Evolutionary conservation across 1,140 invertebrate species (phyloP).

Genomic region (Ceratina japonica): DNA sequence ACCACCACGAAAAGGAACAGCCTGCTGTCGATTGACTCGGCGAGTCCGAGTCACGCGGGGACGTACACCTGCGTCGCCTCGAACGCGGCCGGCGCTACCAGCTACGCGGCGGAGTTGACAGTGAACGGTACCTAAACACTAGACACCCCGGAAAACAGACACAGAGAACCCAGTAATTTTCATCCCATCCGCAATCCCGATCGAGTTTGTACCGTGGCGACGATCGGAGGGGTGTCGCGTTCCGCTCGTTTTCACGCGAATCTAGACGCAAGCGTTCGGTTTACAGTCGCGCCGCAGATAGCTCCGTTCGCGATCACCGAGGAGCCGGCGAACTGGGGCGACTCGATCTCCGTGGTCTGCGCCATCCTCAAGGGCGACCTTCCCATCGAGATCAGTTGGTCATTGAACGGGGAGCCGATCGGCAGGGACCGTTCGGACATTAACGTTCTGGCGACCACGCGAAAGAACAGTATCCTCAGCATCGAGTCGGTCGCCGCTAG

Average conservation of each 20-base stretch:
- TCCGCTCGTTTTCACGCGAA: no score
- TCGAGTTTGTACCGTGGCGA: neutral
- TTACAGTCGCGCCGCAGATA: conserved; percentile 79
- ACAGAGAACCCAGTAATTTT: neutral
- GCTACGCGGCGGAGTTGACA: conserved; percentile 83
- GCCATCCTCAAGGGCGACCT: conserved; percentile 83
- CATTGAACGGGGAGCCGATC: conserved; percentile 74
- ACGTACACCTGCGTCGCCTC: conserved; percentile 85
- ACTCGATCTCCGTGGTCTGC: conserved; percentile 81
- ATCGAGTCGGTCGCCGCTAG: conserved; percentile 85
- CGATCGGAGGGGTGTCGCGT: neutral
- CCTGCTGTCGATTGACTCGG: conserved; percentile 80
- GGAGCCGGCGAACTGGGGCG: conserved; percentile 78
- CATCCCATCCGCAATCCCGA: neutral
- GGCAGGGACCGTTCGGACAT: conserved; percentile 67
- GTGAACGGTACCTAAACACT: conserved; percentile 84
- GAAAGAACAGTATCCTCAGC: conserved; percentile 83
- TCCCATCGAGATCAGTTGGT: conserved; percentile 82
- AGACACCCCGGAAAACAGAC: conserved; percentile 1
- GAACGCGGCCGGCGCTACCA: conserved; percentile 87
- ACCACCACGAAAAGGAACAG: conserved; percentile 80
- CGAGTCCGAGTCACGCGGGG: conserved; percentile 82
- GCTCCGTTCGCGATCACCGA: conserved; percentile 79
- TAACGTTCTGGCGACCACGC: conserved; percentile 73
- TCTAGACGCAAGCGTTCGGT: conserved; percentile 20